These are phyloP conservation scores for Augochlorella aurata DNA, from an alignment of 2,888 invertebrate species.

Conservation along the genomic window DNA sequence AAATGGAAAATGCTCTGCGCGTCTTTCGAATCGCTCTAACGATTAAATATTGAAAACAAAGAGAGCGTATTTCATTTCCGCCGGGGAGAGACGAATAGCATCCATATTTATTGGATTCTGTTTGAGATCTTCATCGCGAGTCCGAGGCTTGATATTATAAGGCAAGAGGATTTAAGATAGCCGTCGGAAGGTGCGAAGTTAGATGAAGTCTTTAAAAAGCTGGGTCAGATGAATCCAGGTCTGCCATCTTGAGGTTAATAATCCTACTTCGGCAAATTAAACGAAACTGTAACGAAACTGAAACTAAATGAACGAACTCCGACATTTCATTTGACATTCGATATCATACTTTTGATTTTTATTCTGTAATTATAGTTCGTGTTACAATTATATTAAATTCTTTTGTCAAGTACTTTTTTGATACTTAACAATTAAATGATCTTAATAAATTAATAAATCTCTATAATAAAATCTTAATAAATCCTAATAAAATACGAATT, in stretches of 20 bases:
- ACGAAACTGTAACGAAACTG: background rate
- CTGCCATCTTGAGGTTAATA: background rate
- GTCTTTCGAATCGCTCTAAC: background rate
- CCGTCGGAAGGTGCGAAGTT: conserved; percentile 1
- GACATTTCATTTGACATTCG: background rate
- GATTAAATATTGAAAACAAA: background rate
- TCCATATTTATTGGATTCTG: background rate
- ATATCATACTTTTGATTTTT: no score
- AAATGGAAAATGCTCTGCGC: background rate
- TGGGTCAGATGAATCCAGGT: background rate
- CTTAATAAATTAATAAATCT: no score
- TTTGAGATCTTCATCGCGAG: background rate
- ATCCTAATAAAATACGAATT: no score
- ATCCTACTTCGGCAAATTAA: background rate
- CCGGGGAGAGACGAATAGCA: background rate
- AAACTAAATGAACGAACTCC: background rate
- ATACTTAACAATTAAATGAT: no score
- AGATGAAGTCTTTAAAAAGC: conserved; percentile 8
- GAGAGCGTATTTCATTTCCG: background rate
- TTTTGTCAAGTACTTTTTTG: no score
- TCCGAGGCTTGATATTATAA: background rate
- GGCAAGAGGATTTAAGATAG: conserved; percentile 5
- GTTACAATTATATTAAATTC: no score
- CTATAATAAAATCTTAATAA: no score
- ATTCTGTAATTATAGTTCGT: no score